Percentiles rank a stretch among this genome's conserved stretches.
phyloP scores from a whole-genome alignment of 1,140 invertebrate genomes.

The Melanaphis sacchari region DNA sequence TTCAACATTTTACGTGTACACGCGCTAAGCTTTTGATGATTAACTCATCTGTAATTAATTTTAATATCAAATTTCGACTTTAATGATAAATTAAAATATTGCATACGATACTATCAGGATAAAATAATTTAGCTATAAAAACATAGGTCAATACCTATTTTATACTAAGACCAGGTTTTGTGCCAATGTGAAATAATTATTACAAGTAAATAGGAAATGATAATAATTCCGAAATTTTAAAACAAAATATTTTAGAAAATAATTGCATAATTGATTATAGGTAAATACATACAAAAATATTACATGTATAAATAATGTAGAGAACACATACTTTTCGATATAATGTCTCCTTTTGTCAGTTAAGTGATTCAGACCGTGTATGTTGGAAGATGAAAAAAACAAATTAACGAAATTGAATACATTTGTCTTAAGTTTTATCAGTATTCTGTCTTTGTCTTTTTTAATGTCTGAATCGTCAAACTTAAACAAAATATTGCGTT shows the following conservation, averaged over 20 bases:
- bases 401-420: slow-evolving; percentile 1
- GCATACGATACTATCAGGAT: no score
- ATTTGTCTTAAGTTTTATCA: background rate
- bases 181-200: background rate
- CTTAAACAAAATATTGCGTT: background rate
- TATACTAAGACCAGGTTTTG: background rate
- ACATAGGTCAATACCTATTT: background rate
- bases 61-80: no score
- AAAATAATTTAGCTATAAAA: no score
- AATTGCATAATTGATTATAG: background rate
- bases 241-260: background rate
- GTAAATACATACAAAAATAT: background rate
- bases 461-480: slow-evolving; percentile 8
- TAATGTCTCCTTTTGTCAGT: slow-evolving; percentile 36
- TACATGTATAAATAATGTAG: background rate
- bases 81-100: no score
- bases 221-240: background rate
- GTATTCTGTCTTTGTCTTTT: background rate
- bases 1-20: no score
- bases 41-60: no score
- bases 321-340: slow-evolving; percentile 18
- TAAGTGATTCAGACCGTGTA: slow-evolving; percentile 48
- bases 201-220: background rate
- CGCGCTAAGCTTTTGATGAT: no score
- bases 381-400: slow-evolving; percentile 51